Conservation (phyloP, 2,888 invertebrate genomes). For the Tiliacea citrago region DNA sequence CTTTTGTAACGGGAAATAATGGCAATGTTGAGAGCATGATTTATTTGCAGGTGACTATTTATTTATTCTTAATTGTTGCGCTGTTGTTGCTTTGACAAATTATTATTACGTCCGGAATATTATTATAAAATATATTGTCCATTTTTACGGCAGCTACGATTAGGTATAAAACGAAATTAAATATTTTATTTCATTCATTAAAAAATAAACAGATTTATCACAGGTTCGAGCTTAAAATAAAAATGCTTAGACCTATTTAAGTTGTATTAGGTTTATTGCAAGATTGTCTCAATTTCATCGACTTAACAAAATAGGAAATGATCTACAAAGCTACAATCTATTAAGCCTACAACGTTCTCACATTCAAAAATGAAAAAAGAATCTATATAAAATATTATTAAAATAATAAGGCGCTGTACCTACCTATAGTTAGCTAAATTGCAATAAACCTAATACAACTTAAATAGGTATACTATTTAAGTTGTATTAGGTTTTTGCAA, state of each 20-base stretch:
- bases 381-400: too few relatives aligned
- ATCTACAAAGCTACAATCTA: too few relatives aligned
- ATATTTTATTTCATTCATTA: not conserved
- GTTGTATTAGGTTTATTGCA: not conserved
- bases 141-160: not conserved
- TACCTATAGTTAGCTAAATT: too few relatives aligned
- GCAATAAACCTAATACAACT: too few relatives aligned
- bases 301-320: too few relatives aligned
- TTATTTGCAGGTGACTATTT: constrained; percentile 35
- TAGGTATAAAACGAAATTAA: too few relatives aligned
- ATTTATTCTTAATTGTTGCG: constrained; percentile 16
- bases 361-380: too few relatives aligned
- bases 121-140: not conserved
- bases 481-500: not conserved
- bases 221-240: not conserved
- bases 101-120: not conserved
- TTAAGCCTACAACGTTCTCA: too few relatives aligned
- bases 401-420: too few relatives aligned
- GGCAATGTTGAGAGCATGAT: constrained; percentile 21
- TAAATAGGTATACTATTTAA: too few relatives aligned
- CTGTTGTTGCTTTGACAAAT: not conserved
- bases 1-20: constrained; percentile 38
- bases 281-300: not conserved
- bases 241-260: not conserved
- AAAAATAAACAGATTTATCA: not conserved